A percentile compares a stretch with the other conserved stretches of the same genome.
Conservation (phyloP, 2,113 vertebrate species). For the Ceyx melanurus region DNA sequence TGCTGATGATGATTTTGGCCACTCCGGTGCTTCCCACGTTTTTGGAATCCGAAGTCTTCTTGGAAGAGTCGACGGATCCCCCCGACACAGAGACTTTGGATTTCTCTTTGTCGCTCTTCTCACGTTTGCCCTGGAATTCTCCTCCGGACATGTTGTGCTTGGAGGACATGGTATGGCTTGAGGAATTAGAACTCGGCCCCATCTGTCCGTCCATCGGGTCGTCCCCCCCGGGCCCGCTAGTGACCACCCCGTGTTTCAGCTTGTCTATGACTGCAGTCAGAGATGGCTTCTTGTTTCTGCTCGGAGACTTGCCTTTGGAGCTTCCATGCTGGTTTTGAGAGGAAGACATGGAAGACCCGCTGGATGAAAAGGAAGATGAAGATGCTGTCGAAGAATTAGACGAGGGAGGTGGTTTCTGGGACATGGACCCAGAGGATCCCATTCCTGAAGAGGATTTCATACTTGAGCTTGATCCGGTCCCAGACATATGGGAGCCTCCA, state of each 20-base stretch:
- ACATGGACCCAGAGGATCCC: slow-evolving; percentile 86
- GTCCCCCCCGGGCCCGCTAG: slow-evolving; percentile 88
- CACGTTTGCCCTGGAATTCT: slow-evolving; percentile 89
- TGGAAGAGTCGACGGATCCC: slow-evolving; percentile 84
- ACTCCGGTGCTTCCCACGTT: slow-evolving; percentile 85
- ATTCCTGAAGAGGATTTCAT: slow-evolving; percentile 88
- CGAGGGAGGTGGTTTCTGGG: slow-evolving; percentile 82
- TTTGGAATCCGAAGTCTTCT: slow-evolving; percentile 91
- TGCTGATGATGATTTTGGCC: slow-evolving; percentile 98
- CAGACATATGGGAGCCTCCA: slow-evolving; percentile 85
- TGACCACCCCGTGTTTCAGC: slow-evolving; percentile 93
- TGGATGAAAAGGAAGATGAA: slow-evolving; percentile 82
- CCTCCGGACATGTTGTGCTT: slow-evolving; percentile 88
- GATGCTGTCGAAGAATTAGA: slow-evolving; percentile 80
- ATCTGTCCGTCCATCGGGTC: slow-evolving; percentile 88
- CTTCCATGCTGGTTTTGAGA: slow-evolving; percentile 85
- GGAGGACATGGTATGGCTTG: slow-evolving; percentile 81
- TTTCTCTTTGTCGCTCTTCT: slow-evolving; percentile 96
- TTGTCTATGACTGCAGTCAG: slow-evolving; percentile 98
- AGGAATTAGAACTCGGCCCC: slow-evolving; percentile 79
- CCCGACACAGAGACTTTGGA: slow-evolving; percentile 89
- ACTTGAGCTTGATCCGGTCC: slow-evolving; percentile 80
- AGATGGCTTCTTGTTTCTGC: slow-evolving; percentile 97
- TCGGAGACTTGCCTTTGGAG: slow-evolving; percentile 96
- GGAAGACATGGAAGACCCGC: slow-evolving; percentile 85